Evolutionary conservation across 1,140 invertebrate species (phyloP).

Genomic region (Drosophila persimilis): DNA sequence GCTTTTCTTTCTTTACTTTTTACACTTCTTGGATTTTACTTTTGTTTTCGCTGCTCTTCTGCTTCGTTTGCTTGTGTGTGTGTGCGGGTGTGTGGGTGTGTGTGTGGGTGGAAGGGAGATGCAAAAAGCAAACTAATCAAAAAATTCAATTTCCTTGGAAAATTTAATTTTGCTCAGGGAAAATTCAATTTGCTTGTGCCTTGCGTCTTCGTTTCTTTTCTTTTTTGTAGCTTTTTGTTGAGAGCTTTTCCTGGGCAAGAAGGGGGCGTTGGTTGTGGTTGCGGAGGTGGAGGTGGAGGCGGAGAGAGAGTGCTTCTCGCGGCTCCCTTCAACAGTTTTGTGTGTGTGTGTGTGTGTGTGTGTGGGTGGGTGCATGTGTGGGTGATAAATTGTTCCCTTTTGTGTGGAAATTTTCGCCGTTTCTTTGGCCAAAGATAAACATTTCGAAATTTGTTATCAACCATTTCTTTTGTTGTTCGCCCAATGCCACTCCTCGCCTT

Average conservation of each 20-base stretch:
- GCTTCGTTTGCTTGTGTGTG: slow-evolving; percentile 6
- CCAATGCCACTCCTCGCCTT: too few species aligned
- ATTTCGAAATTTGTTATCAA: slow-evolving; percentile 74
- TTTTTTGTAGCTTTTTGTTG: slow-evolving; percentile 8
- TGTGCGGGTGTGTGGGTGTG: not conserved
- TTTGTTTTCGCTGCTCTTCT: slow-evolving; percentile 43
- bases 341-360: not conserved
- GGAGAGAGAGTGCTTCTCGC: slow-evolving; percentile 11
- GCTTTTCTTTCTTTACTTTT: slow-evolving; percentile 19
- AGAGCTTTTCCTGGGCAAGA: slow-evolving; percentile 26
- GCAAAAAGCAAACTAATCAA: slow-evolving; percentile 82
- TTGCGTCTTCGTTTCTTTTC: slow-evolving; percentile 51
- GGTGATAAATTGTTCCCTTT: slow-evolving; percentile 53
- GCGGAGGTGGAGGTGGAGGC: not conserved
- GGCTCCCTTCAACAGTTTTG: not conserved
- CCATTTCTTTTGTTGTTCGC: slow-evolving; percentile 29
- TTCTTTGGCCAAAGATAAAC: slow-evolving; percentile 51
- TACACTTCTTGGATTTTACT: slow-evolving; percentile 53
- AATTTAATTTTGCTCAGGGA: slow-evolving; percentile 81
- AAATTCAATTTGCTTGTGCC: slow-evolving; percentile 75
- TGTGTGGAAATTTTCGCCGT: slow-evolving; percentile 52
- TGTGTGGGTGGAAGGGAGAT: slow-evolving; percentile 62
- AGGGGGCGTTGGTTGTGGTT: too few species aligned
- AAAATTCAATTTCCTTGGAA: slow-evolving; percentile 82
- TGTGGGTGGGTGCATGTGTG: slow-evolving; percentile 25